Conservation (phyloP, 2,797 vertebrate species). For the Okamejei kenojei region DNA sequence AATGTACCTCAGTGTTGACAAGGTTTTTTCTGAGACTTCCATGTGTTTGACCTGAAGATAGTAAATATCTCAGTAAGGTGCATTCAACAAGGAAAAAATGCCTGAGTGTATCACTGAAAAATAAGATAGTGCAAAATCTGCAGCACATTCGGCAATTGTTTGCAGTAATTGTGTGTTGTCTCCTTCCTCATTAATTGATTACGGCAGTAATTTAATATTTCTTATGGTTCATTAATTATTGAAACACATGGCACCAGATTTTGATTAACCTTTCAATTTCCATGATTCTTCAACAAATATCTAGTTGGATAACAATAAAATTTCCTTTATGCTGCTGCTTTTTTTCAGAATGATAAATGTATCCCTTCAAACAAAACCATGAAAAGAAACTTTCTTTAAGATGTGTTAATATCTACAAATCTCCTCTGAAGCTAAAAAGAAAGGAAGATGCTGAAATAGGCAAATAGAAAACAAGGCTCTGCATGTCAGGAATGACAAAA, state of each 20-base stretch:
- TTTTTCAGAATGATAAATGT: neutral
- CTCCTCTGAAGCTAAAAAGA: neutral
- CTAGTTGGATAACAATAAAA: neutral
- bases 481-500: neutral
- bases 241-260: constrained; percentile 24
- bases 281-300: constrained; percentile 23
- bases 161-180: neutral
- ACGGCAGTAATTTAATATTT: constrained; percentile 37
- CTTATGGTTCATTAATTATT: constrained; percentile 36
- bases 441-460: neutral
- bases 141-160: neutral
- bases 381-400: neutral
- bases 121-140: constrained; percentile 2
- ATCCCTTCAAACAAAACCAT: neutral
- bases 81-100: neutral
- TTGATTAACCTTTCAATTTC: constrained; percentile 35
- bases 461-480: neutral
- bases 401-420: neutral
- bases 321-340: too few species aligned
- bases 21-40: neutral
- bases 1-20: neutral
- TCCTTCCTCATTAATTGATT: constrained; percentile 33
- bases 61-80: neutral
- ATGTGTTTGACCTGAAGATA: neutral
- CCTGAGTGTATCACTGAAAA: neutral